These are phyloP conservation scores for Petrosia ficiformis DNA, from an alignment of 37 sponge, comb jelly and placozoan genomes.

Conservation along the genomic window DNA sequence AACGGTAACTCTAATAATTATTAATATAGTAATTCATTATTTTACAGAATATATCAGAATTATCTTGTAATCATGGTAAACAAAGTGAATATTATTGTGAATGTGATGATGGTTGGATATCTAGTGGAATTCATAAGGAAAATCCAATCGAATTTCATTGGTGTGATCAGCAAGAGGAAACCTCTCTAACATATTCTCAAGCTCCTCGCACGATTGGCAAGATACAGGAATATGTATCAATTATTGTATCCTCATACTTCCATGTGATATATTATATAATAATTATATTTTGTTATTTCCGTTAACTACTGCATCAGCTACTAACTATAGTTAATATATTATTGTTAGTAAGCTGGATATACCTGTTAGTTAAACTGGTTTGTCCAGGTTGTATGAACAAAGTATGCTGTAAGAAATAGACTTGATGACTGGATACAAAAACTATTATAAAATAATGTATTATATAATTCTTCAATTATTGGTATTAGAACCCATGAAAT, in stretches of 20 bases:
- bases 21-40: slow-evolving; percentile 4
- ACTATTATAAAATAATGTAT: background rate
- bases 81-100: slow-evolving; percentile 56
- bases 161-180: slow-evolving; percentile 46
- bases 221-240: slow-evolving; percentile 17
- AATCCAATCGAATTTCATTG: slow-evolving; percentile 46
- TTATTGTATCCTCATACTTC: slow-evolving; percentile 37
- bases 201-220: slow-evolving; percentile 32
- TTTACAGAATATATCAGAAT: slow-evolving; percentile 1
- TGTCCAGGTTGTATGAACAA: too few relatives aligned
- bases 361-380: slow-evolving; percentile 9
- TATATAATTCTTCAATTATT: background rate
- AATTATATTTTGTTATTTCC: background rate
- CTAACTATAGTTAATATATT: slow-evolving; percentile 17
- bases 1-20: background rate
- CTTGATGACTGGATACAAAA: too few relatives aligned
- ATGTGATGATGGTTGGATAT: slow-evolving; percentile 73
- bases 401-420: too few relatives aligned
- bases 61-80: slow-evolving; percentile 65
- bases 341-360: slow-evolving; percentile 18
- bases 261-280: background rate
- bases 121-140: slow-evolving; percentile 56
- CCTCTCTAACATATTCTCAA: background rate
- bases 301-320: background rate
- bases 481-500: background rate